Conservation (phyloP, 1,140 invertebrate species). For the Cyphomyrmex costatus region DNA sequence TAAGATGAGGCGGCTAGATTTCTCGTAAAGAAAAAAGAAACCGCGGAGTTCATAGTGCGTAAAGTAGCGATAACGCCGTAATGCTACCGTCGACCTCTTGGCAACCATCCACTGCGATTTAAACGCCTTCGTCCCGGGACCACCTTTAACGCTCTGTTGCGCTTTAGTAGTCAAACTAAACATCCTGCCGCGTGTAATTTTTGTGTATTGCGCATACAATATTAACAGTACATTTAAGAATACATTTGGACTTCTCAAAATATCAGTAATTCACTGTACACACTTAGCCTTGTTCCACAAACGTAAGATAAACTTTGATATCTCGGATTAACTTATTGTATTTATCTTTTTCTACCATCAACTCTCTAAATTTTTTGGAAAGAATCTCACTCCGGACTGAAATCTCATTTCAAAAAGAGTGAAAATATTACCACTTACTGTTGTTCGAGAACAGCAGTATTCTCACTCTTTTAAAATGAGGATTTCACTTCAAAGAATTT, state of each 20-base stretch:
- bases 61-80: slow-evolving; percentile 31
- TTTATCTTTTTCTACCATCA: too few species aligned
- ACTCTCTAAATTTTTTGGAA: too few species aligned
- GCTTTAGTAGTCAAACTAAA: slow-evolving; percentile 39
- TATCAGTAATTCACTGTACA: not conserved
- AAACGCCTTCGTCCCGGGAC: slow-evolving; percentile 29
- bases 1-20: not conserved
- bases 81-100: slow-evolving; percentile 29
- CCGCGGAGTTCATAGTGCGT: slow-evolving; percentile 7
- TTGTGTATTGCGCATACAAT: not conserved
- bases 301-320: too few species aligned
- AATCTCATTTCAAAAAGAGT: too few species aligned
- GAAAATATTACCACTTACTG: too few species aligned
- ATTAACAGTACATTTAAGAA: not conserved
- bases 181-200: not conserved
- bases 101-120: slow-evolving; percentile 42
- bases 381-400: too few species aligned
- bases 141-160: slow-evolving; percentile 49
- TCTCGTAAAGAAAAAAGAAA: slow-evolving; percentile 18
- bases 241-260: not conserved
- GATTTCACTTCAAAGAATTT: too few species aligned
- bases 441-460: too few species aligned
- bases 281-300: too few species aligned
- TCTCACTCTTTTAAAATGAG: too few species aligned
- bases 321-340: too few species aligned